Evolutionary conservation across 2,113 vertebrate species (phyloP).

Genomic region (Anhinga rufa): DNA sequence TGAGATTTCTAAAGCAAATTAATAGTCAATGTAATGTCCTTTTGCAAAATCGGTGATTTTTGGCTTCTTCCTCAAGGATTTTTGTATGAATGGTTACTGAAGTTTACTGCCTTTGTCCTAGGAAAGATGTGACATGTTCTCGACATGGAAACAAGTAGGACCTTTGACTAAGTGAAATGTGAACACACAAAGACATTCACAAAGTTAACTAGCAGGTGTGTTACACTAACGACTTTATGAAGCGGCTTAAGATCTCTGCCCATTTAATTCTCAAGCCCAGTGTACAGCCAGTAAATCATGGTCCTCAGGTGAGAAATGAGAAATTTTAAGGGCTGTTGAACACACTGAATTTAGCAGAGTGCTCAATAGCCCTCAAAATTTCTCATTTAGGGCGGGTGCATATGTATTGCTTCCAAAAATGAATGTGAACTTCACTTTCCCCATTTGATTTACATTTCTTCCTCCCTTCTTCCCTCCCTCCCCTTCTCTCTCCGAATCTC

Average conservation of each 20-base stretch:
- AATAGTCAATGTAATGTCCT: background rate
- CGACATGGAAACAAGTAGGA: background rate
- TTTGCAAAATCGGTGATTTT: background rate
- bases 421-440: background rate
- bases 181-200: background rate
- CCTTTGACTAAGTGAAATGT: background rate
- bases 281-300: conserved; percentile 44
- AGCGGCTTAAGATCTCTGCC: background rate
- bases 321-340: conserved; percentile 71
- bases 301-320: conserved; percentile 67
- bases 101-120: conserved; percentile 4
- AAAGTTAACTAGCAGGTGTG: background rate
- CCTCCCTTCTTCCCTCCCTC: background rate
- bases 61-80: background rate
- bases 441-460: conserved; percentile 19
- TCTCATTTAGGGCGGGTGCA: conserved; percentile 65
- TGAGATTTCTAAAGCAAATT: background rate
- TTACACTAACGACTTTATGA: background rate
- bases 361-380: conserved; percentile 73
- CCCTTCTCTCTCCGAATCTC: background rate
- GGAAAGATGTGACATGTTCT: background rate
- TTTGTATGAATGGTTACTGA: background rate
- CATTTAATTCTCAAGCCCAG: conserved; percentile 26
- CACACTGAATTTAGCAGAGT: conserved; percentile 51
- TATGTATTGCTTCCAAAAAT: conserved; percentile 52